A percentile compares a stretch with the other conserved stretches of the same genome.
These are phyloP conservation scores for Ormyrus rosae DNA, from an alignment of 2,888 invertebrate genomes.

Conservation along the genomic window DNA sequence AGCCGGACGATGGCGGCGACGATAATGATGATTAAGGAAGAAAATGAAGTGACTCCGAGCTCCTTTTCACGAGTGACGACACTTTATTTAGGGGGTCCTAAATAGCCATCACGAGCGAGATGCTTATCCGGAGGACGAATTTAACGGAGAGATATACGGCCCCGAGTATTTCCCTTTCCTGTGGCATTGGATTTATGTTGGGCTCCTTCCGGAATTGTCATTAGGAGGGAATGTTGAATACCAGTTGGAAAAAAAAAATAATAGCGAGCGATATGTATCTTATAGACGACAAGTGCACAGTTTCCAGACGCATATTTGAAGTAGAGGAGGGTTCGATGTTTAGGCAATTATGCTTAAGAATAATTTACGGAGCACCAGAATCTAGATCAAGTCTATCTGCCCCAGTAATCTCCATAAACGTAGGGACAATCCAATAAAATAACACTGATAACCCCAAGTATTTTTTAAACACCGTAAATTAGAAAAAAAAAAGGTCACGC, in stretches of 20 bases:
- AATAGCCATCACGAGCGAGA: constrained; percentile 33
- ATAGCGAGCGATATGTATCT: background rate
- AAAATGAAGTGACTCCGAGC: constrained; percentile 42
- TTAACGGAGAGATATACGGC: constrained; percentile 34
- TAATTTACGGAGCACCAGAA: no score
- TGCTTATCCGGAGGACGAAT: constrained; percentile 48
- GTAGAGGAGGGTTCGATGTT: no score
- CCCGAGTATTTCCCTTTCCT: constrained; percentile 39
- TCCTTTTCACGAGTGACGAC: constrained; percentile 37
- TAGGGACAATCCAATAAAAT: no score
- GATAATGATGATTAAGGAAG: constrained; percentile 54
- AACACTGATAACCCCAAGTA: no score
- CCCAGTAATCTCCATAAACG: no score
- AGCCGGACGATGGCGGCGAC: constrained; percentile 43
- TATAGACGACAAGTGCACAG: no score
- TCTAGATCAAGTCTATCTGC: no score
- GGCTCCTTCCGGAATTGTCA: constrained; percentile 38
- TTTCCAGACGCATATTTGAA: no score
- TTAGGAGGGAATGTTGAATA: background rate
- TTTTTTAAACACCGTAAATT: background rate
- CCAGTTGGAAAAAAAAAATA: background rate
- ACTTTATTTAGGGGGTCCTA: constrained; percentile 48
- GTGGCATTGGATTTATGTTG: constrained; percentile 45
- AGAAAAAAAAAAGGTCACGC: background rate
- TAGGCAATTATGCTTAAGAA: no score